Conservation (phyloP, 2,888 invertebrate genomes). For the Dryocosmus kuriphilus region DNA sequence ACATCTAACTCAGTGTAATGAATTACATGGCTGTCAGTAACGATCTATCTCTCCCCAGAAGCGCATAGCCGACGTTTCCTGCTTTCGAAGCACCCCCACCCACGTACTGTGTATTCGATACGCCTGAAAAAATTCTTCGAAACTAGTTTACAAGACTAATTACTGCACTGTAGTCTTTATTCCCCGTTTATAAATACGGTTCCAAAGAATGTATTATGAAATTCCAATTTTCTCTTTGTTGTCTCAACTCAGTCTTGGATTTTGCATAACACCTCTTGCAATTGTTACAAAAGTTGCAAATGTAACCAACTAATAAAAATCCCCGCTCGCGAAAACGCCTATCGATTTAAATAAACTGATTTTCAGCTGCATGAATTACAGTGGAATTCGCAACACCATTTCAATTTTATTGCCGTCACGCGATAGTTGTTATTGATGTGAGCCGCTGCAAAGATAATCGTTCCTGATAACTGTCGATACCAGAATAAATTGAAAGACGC, state of each 20-base stretch:
- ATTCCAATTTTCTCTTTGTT: slow-evolving; percentile 3
- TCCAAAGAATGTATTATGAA: background rate
- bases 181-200: background rate
- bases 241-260: background rate
- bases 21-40: slow-evolving; percentile 35
- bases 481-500: slow-evolving; percentile 14
- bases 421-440: background rate
- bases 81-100: slow-evolving; percentile 39
- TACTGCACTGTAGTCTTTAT: slow-evolving; percentile 6
- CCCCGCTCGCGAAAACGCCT: background rate
- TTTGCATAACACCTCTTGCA: background rate
- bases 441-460: slow-evolving; percentile 13
- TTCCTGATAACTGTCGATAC: background rate
- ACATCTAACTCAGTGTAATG: slow-evolving; percentile 9
- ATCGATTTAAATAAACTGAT: slow-evolving; percentile 3
- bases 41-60: slow-evolving; percentile 38
- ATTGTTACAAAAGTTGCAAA: background rate
- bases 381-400: background rate
- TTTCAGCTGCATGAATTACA: slow-evolving; percentile 12
- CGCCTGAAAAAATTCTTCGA: slow-evolving; percentile 36
- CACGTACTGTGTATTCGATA: slow-evolving; percentile 38
- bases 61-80: slow-evolving; percentile 38
- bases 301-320: background rate
- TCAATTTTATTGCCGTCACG: background rate
- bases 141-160: slow-evolving; percentile 37